Evolutionary conservation across 2,113 vertebrate genomes (phyloP).

Genomic region (Hassar affinis): DNA sequence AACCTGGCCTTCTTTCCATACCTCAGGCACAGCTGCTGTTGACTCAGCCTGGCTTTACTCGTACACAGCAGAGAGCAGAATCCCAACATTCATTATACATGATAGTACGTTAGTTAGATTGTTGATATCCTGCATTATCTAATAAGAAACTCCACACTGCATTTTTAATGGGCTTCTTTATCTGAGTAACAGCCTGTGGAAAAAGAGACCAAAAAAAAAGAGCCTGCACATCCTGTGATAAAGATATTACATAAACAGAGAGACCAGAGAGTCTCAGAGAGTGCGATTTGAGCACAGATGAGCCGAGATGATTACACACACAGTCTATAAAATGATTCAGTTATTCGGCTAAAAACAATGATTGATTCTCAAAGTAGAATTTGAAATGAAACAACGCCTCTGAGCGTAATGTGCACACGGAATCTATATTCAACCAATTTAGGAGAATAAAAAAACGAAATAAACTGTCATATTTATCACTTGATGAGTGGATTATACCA

Average conservation of each 20-base stretch:
- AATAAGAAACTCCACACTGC: slow-evolving; percentile 63
- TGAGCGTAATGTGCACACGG: not conserved
- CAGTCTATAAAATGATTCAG: slow-evolving; percentile 44
- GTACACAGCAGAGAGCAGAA: slow-evolving; percentile 62
- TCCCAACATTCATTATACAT: slow-evolving; percentile 72
- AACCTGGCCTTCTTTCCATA: slow-evolving; percentile 15
- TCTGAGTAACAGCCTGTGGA: slow-evolving; percentile 44
- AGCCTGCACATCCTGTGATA: slow-evolving; percentile 26
- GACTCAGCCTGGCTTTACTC: slow-evolving; percentile 43
- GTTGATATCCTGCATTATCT: slow-evolving; percentile 62
- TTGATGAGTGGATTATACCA: not conserved
- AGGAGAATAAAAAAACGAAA: not conserved
- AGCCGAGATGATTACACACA: slow-evolving; percentile 41
- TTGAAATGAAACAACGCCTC: not conserved
- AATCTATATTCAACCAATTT: slow-evolving; percentile 14
- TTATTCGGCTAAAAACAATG: slow-evolving; percentile 46
- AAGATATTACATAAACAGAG: not conserved
- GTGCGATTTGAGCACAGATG: slow-evolving; percentile 28
- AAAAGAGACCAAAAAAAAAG: not conserved
- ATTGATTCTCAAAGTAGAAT: not conserved
- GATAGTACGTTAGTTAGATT: slow-evolving; percentile 68
- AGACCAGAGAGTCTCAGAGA: not conserved
- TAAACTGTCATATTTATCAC: not conserved
- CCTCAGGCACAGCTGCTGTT: slow-evolving; percentile 14
- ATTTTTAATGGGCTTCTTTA: slow-evolving; percentile 66